phyloP scores from a whole-genome alignment of 2,113 vertebrate genomes.

The Sigmodon hispidus region DNA sequence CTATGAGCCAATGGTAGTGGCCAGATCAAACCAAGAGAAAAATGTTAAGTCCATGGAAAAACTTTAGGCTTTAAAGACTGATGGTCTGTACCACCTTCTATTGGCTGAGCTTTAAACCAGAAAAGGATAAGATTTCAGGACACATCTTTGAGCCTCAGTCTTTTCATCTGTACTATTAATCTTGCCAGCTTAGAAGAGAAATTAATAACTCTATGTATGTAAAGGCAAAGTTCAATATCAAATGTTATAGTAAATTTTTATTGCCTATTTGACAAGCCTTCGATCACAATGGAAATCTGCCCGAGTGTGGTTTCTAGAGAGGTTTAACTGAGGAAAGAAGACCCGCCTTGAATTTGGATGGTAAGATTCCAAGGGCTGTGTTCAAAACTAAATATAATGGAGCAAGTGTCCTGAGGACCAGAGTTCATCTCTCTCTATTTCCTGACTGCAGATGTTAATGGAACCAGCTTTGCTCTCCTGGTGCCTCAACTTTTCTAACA shows the following conservation, averaged over 20 bases:
- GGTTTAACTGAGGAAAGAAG: not conserved
- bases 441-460: too few species aligned
- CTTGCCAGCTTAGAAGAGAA: fast-evolving
- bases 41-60: fast-evolving
- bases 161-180: not conserved
- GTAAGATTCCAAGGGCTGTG: not conserved
- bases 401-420: not conserved
- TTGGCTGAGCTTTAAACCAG: not conserved
- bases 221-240: not conserved
- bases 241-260: not conserved
- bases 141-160: not conserved
- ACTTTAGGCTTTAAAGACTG: not conserved
- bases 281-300: not conserved
- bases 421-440: not conserved
- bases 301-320: not conserved
- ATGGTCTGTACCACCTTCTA: fast-evolving
- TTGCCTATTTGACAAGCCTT: not conserved
- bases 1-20: too few species aligned
- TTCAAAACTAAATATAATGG: not conserved
- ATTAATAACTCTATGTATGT: not conserved
- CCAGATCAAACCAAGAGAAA: not conserved
- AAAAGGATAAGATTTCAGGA: not conserved
- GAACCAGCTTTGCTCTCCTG: not conserved
- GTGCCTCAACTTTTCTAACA: not conserved
- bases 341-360: not conserved